A percentile compares a stretch with the other conserved stretches of the same genome.
Evolutionary conservation across 2,888 invertebrate genomes (phyloP).

Genomic region (Chorisops tibialis): DNA sequence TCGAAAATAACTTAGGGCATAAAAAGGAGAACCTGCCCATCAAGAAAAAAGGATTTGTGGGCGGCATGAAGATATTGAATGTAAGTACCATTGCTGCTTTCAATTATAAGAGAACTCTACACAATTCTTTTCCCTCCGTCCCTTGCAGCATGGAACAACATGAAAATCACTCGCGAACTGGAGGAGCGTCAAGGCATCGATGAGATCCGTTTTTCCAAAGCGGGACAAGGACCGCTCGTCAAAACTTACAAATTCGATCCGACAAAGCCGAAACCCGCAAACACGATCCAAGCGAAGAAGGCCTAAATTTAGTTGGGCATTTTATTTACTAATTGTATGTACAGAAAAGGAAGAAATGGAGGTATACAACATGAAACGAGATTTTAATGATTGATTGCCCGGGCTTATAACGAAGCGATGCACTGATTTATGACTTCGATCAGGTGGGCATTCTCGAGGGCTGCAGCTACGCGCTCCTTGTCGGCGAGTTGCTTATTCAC

Average conservation of each 20-base stretch:
- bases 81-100: constrained; percentile 54
- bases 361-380: too few species aligned
- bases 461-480: constrained; percentile 96
- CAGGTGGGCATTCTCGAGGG: constrained; percentile 88
- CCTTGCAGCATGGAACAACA: constrained; percentile 73
- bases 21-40: constrained; percentile 59
- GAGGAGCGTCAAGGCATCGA: constrained; percentile 74
- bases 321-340: constrained; percentile 32
- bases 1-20: too few species aligned
- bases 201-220: constrained; percentile 73
- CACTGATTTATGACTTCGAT: constrained; percentile 95
- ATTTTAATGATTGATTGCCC: too few species aligned
- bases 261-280: constrained; percentile 55
- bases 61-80: constrained; percentile 76
- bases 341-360: constrained; percentile 31
- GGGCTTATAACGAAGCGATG: constrained; percentile 54
- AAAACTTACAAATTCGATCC: constrained; percentile 89
- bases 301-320: constrained; percentile 11
- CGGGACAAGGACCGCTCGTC: constrained; percentile 80
- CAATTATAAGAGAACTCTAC: too few species aligned
- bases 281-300: constrained; percentile 58
- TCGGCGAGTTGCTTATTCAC: constrained; percentile 98
- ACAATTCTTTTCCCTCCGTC: background rate
- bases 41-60: constrained; percentile 73
- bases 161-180: constrained; percentile 73